Evolutionary conservation across 1,140 invertebrate genomes (phyloP).

Genomic region (Trichonephila clavipes): DNA sequence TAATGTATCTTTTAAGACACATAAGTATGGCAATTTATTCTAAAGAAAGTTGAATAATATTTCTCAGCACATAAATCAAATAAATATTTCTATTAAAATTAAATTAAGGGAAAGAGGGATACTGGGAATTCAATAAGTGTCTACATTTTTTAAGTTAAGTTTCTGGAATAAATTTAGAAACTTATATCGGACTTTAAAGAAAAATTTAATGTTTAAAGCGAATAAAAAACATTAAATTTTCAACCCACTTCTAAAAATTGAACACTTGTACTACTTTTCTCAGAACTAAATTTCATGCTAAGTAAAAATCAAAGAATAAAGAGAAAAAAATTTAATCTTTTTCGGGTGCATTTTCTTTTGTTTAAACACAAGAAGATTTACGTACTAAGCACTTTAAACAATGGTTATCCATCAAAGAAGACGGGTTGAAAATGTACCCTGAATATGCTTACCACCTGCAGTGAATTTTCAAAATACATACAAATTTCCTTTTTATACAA

Average conservation of each 20-base stretch:
- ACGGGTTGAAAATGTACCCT: conserved; percentile 7
- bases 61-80: too few species aligned
- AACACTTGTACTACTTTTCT: background rate
- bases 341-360: background rate
- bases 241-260: background rate
- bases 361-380: background rate
- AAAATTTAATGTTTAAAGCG: too few species aligned
- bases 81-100: too few species aligned
- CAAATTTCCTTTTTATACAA: background rate
- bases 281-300: background rate
- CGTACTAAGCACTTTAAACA: conserved; percentile 16
- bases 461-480: background rate
- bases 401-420: conserved; percentile 19
- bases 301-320: background rate
- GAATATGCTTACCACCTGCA: background rate
- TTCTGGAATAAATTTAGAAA: background rate
- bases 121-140: too few species aligned
- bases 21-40: too few species aligned
- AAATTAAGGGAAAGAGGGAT: too few species aligned
- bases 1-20: too few species aligned
- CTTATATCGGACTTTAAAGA: too few species aligned
- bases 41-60: too few species aligned
- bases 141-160: background rate
- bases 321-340: background rate
- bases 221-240: too few species aligned